These are phyloP conservation scores for Cynopterus sphinx DNA, from an alignment of 2,797 vertebrate species.

Conservation along the genomic window DNA sequence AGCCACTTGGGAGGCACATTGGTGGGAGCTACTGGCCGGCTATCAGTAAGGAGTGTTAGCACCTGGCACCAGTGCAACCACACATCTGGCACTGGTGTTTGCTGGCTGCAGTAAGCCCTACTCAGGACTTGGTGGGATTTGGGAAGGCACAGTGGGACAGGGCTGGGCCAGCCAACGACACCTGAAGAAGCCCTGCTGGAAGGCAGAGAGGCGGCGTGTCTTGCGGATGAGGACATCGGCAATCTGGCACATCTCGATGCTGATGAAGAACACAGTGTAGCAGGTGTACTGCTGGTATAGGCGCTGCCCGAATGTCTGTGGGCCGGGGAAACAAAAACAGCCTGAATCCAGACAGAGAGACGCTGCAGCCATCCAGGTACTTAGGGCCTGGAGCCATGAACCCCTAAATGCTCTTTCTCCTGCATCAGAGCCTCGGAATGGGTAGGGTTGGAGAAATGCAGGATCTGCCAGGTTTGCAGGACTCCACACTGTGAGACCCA, in stretches of 20 bases:
- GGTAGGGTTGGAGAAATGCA: rapidly evolving
- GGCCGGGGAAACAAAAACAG: neutral
- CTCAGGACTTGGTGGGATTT: neutral
- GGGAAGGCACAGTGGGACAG: neutral
- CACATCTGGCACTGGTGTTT: neutral
- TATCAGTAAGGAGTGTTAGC: neutral
- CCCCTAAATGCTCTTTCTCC: neutral
- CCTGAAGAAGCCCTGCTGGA: slow-evolving; percentile 94
- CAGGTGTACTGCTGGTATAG: slow-evolving; percentile 92
- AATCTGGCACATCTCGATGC: slow-evolving; percentile 94
- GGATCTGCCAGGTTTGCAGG: neutral
- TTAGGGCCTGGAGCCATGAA: rapidly evolving
- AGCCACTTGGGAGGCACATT: neutral
- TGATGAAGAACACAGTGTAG: slow-evolving; percentile 94
- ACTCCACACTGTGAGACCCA: too few relatives aligned
- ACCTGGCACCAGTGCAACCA: neutral
- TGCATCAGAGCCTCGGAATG: neutral
- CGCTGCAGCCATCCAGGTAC: neutral
- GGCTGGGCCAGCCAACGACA: slow-evolving; percentile 52
- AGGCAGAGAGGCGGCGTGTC: slow-evolving; percentile 91
- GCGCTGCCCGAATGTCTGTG: slow-evolving; percentile 90
- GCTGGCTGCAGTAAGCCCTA: neutral
- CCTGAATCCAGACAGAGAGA: neutral
- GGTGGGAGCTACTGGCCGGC: neutral
- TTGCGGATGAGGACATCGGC: slow-evolving; percentile 93